These are phyloP conservation scores for Argyrosomus japonicus DNA, from an alignment of 2,113 vertebrate genomes.

Conservation along the genomic window DNA sequence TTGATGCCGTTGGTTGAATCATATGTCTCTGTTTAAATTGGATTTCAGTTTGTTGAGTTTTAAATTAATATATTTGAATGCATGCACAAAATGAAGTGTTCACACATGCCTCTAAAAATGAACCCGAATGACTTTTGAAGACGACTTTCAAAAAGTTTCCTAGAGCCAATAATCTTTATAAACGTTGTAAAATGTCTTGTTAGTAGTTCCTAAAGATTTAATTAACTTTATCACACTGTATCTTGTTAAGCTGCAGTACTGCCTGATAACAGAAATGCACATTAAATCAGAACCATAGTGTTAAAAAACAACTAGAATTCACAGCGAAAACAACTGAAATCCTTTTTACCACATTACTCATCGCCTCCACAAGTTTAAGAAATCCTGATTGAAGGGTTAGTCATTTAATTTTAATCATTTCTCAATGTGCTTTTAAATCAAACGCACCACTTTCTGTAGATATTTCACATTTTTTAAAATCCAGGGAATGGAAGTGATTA, in stretches of 20 bases:
- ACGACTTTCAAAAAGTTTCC: neutral
- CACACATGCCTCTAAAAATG: neutral
- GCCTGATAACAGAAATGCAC: neutral
- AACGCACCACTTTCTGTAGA: neutral
- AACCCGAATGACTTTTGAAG: neutral
- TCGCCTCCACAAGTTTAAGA: neutral
- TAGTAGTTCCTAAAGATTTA: conserved; percentile 17
- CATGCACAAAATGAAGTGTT: neutral
- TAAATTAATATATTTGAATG: neutral
- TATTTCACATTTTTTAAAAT: neutral
- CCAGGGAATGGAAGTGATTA: neutral
- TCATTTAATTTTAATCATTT: too few relatives aligned
- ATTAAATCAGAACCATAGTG: conserved; percentile 7
- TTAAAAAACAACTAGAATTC: conserved; percentile 24
- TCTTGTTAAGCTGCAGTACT: neutral
- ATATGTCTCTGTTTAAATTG: neutral
- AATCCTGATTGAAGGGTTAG: neutral
- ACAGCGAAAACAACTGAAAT: neutral
- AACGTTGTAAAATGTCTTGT: conserved; percentile 1
- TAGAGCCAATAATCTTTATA: neutral
- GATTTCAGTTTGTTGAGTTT: neutral
- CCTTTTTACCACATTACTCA: neutral
- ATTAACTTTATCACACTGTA: conserved; percentile 11
- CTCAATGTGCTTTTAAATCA: neutral
- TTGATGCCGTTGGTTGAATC: neutral